phyloP scores from a whole-genome alignment of 1,140 invertebrate genomes.

The Batillaria attramentaria region DNA sequence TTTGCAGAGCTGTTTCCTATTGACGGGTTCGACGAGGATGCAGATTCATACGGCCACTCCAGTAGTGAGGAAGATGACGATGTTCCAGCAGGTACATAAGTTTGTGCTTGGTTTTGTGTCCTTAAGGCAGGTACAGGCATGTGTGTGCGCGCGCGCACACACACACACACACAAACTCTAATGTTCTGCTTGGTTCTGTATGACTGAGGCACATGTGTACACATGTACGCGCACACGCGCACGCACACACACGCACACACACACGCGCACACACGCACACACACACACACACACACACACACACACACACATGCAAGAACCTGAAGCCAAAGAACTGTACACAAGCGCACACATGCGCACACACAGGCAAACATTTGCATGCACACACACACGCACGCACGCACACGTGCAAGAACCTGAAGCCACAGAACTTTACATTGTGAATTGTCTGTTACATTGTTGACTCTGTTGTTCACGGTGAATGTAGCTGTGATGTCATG shows the following conservation, averaged over 20 bases:
- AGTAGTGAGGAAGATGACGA: constrained; percentile 40
- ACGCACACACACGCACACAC: too few relatives aligned
- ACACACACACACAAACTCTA: neutral
- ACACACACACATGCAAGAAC: too few relatives aligned
- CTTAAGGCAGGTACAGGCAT: neutral
- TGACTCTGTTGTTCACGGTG: neutral
- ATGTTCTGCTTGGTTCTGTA: neutral
- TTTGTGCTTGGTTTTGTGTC: neutral
- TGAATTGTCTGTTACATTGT: neutral
- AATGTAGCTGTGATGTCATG: neutral
- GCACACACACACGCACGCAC: too few relatives aligned
- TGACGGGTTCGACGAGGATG: constrained; percentile 46
- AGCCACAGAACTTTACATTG: too few relatives aligned
- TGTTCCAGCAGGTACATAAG: constrained; percentile 28
- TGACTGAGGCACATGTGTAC: neutral
- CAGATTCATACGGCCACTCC: constrained; percentile 26
- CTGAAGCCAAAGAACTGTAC: too few relatives aligned
- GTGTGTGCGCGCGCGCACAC: neutral
- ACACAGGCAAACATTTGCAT: too few relatives aligned
- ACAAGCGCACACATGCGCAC: too few relatives aligned
- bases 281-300: too few relatives aligned
- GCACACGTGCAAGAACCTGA: too few relatives aligned
- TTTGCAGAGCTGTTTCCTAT: constrained; percentile 45
- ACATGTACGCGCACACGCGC: too few relatives aligned
- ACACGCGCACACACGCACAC: too few relatives aligned